Conservation (phyloP, 2,113 vertebrate genomes). For the Chlamydotis undulata region DNA sequence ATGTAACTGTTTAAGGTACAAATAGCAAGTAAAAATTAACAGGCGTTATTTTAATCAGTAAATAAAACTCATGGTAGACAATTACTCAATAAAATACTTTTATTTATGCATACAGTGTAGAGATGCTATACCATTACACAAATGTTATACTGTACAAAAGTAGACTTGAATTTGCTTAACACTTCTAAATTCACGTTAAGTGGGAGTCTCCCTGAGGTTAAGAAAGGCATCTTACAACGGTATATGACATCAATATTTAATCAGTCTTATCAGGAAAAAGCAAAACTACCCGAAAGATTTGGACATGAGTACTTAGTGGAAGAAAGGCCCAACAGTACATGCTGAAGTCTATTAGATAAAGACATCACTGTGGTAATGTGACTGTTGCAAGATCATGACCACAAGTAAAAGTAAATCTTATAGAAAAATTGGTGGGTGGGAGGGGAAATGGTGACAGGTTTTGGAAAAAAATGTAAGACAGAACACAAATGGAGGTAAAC, state of each 20-base stretch:
- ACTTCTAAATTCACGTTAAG: neutral
- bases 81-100: conserved; percentile 37
- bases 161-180: neutral
- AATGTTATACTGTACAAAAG: neutral
- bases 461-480: neutral
- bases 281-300: neutral
- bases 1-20: neutral
- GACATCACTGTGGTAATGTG: accelerated
- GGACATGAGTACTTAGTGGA: neutral
- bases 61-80: neutral
- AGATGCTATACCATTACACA: neutral
- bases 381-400: neutral
- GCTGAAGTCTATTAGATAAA: neutral
- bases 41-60: neutral
- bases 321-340: neutral
- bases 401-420: neutral
- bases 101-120: conserved; percentile 19
- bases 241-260: neutral
- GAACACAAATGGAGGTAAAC: neutral
- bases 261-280: neutral
- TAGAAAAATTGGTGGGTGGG: neutral
- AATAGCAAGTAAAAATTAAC: neutral
- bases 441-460: accelerated
- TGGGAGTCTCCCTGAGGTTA: conserved; percentile 35
- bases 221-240: neutral